Evolutionary conservation across 35 echinoderm and acorn worm species (phyloP), one percentile per base, ranked within the genome.

Genomic region (Ophioderma brevispina): DNA sequence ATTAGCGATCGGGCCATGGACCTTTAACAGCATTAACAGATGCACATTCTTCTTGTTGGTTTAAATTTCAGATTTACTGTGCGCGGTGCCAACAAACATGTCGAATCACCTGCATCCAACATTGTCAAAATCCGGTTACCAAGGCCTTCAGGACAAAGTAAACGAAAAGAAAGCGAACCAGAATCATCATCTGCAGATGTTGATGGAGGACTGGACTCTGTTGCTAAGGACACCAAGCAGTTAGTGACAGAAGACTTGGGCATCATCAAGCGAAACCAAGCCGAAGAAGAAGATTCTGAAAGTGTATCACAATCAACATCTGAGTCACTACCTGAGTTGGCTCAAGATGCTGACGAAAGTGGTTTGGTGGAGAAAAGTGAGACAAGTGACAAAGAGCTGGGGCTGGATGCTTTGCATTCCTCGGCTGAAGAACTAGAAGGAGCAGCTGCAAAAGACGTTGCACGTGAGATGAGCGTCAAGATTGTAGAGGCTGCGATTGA

Each of bases 391-490:
- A 79, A 79, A 79, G 13, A 35, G 25, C 32, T 1, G 35, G 77
- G 21, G 23, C 19, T 13, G 19, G 78, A 13, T 34, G 78, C 25
- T 34, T 1, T 18, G 33, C 36, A 8, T 25, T 70, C 59, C 28
- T 8, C 59, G n/a, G 59, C 33, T 10, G 38, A 40, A 21, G 13
- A 64, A 59, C 31, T 85, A 40, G 88, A 90, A 78, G 50, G 35
- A 36, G 35, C 36, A 5, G 90, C 76, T 23, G 40, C 70, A 4
- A 78, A 50, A 30, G 77, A 77, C 33, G 37, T 87, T 21, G 91
- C 91, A 55, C 77, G 85, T 19, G 91, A 92, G 50, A 92, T 92
- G 91, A 87, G 91, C 80, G 11, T 81, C 17, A 82, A 86, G 33
- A 92, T 92, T 39, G 55, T 92, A 5, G 84, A 92, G 34, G 55